Evolutionary conservation across 1,140 invertebrate genomes (phyloP).

Genomic region (Pygmarrhopalites habei): DNA sequence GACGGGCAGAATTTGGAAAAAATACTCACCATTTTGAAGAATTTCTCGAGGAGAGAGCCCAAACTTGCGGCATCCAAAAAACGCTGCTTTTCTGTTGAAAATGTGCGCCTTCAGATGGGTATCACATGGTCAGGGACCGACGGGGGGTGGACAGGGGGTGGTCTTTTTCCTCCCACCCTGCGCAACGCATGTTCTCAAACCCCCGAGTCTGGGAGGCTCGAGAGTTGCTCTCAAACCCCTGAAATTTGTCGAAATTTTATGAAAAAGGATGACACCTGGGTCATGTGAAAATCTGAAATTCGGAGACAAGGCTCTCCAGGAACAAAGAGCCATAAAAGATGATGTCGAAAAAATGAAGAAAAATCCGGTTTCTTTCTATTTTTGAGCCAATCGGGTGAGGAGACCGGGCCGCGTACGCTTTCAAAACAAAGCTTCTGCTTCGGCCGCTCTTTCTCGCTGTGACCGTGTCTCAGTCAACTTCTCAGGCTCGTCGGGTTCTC

Average conservation of each 20-base stretch:
- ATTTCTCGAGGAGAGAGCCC: no score
- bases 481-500: slow-evolving; percentile 11
- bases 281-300: slow-evolving; percentile 3
- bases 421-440: slow-evolving; percentile 25
- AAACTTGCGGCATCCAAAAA: no score
- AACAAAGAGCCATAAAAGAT: neutral
- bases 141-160: no score
- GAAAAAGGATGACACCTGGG: neutral
- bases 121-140: no score
- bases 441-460: slow-evolving; percentile 21
- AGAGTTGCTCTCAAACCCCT: slow-evolving; percentile 35
- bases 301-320: neutral
- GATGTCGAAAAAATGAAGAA: neutral
- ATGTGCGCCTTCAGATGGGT: no score
- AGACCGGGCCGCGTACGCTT: slow-evolving; percentile 18
- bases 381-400: slow-evolving; percentile 22
- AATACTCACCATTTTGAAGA: no score
- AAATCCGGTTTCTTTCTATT: slow-evolving; percentile 3
- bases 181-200: slow-evolving; percentile 12
- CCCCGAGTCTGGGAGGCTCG: slow-evolving; percentile 17
- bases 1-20: no score
- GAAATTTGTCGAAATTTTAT: slow-evolving; percentile 17
- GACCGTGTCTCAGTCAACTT: slow-evolving; percentile 13
- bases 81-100: no score
- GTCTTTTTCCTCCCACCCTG: no score